Conservation (phyloP, 1,140 invertebrate species). For the Phthorimaea operculella region DNA sequence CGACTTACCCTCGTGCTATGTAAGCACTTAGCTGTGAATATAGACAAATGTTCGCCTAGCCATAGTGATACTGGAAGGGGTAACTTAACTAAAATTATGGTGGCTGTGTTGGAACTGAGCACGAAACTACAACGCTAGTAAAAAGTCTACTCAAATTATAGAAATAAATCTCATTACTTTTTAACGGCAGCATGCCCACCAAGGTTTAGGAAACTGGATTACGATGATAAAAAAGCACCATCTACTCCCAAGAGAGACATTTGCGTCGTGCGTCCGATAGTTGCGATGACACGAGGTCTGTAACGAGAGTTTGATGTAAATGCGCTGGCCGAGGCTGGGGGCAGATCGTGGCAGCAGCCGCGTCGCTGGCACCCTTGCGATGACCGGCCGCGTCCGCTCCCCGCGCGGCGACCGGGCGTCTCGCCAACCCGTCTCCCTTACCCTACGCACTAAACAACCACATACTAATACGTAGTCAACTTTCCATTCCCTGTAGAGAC, state of each 20-base stretch:
- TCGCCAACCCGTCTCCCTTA: slow-evolving; percentile 13
- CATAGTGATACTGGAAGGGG: neutral
- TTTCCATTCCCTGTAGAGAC: slow-evolving; percentile 19
- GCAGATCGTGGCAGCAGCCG: neutral
- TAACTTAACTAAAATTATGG: neutral
- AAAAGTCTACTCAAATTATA: too few species aligned
- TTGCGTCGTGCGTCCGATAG: neutral
- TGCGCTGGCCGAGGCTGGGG: slow-evolving; percentile 17
- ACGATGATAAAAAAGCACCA: too few species aligned
- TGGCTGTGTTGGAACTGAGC: too few species aligned
- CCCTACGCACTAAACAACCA: slow-evolving; percentile 20
- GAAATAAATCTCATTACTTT: too few species aligned
- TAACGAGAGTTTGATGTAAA: slow-evolving; percentile 61
- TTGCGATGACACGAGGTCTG: slow-evolving; percentile 11
- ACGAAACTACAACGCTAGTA: too few species aligned
- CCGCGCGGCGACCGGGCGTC: slow-evolving; percentile 21
- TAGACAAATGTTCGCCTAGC: neutral
- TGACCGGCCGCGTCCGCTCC: neutral
- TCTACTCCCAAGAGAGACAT: too few species aligned
- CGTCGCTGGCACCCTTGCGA: neutral
- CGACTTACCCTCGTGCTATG: slow-evolving; percentile 42
- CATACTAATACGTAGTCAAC: slow-evolving; percentile 34
- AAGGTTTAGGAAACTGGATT: too few species aligned
- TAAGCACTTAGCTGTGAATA: slow-evolving; percentile 9
- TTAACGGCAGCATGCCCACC: too few species aligned